Percentiles rank a stretch among this genome's conserved stretches.
Conservation (phyloP, 2,797 vertebrate species). For the Limnodromus scolopaceus region DNA sequence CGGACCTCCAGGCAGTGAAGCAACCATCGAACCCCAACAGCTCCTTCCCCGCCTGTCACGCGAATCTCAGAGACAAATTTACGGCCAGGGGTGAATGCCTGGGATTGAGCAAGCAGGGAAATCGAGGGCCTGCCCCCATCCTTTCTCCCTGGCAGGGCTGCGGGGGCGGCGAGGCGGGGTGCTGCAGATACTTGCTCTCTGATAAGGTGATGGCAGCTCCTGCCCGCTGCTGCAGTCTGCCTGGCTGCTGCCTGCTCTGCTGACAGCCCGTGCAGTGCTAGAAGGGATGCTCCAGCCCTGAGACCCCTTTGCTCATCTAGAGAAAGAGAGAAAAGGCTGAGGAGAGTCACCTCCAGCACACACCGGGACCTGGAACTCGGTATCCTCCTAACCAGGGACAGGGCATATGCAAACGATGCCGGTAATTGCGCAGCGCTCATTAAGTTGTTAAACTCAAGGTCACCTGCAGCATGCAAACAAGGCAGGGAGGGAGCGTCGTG, state of each 20-base stretch:
- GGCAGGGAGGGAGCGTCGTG: neutral
- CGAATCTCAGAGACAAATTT: neutral
- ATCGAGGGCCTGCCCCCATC: neutral
- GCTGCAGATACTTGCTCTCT: neutral
- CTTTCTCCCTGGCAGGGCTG: neutral
- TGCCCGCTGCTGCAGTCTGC: neutral
- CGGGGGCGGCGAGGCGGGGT: neutral
- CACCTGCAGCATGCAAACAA: neutral
- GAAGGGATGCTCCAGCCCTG: neutral
- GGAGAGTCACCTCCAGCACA: neutral
- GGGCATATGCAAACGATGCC: neutral
- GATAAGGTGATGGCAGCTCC: neutral
- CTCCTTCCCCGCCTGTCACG: neutral
- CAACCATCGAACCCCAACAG: rapidly evolving
- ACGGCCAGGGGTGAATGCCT: neutral
- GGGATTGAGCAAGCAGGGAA: neutral
- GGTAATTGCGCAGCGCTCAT: neutral
- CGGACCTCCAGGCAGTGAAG: neutral
- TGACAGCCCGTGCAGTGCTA: rapidly evolving
- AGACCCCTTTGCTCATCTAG: neutral
- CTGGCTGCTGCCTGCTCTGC: neutral
- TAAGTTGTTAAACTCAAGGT: neutral
- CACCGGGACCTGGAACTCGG: rapidly evolving
- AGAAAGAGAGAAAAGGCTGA: neutral
- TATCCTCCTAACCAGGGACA: neutral